A percentile compares a stretch with the other conserved stretches of the same genome.
Evolutionary conservation across 2,113 vertebrate species (phyloP).

Genomic region (Protobothrops flavoviridis): DNA sequence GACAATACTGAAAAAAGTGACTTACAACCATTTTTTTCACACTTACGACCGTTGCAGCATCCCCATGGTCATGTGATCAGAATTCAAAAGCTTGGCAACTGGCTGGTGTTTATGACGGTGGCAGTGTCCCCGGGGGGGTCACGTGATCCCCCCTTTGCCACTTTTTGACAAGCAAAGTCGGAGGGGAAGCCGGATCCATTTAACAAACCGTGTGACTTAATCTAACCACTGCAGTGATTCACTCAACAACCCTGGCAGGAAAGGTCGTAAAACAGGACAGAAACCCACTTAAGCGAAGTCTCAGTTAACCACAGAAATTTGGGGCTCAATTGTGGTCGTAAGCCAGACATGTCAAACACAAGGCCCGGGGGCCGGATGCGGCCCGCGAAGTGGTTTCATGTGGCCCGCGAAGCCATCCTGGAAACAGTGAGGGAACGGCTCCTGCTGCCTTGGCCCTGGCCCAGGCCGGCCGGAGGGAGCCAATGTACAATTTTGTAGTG

Average conservation of each 20-base stretch:
- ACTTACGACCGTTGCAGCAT: too few relatives aligned
- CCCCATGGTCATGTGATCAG: too few relatives aligned
- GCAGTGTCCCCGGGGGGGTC: background rate
- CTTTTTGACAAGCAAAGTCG: background rate
- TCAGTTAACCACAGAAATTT: background rate
- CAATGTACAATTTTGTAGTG: too few relatives aligned
- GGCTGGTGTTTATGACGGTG: background rate
- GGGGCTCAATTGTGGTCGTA: background rate
- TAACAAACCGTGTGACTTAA: background rate
- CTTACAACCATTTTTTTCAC: too few relatives aligned
- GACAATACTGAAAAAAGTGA: too few relatives aligned
- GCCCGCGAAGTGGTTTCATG: too few relatives aligned
- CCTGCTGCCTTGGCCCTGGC: too few relatives aligned
- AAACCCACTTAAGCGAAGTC: background rate
- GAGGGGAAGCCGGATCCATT: background rate
- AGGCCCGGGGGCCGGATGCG: too few relatives aligned
- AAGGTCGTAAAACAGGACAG: background rate
- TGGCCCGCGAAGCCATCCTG: too few relatives aligned
- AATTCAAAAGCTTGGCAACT: background rate
- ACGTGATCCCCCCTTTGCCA: background rate
- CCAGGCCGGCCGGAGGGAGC: too few relatives aligned
- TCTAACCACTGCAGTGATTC: background rate
- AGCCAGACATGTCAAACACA: too few relatives aligned
- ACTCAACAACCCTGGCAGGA: background rate
- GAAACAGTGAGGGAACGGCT: too few relatives aligned